Conservation (phyloP, 2,113 vertebrate genomes). For the Epinephelus fuscoguttatus region DNA sequence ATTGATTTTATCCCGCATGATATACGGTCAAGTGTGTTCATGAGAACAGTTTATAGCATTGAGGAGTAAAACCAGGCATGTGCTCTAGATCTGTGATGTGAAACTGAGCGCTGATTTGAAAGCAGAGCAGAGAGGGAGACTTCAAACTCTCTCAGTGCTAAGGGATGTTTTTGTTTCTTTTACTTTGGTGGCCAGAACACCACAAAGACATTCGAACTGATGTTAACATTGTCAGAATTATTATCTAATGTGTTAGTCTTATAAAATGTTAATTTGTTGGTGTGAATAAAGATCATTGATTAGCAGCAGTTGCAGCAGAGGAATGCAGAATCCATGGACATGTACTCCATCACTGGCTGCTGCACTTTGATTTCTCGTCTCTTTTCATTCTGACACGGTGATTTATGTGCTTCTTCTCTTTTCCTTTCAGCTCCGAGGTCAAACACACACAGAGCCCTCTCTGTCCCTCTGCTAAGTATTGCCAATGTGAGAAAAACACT, state of each 20-base stretch:
- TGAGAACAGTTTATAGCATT: constrained; percentile 7
- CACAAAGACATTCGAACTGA: neutral
- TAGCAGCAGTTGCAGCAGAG: constrained; percentile 20
- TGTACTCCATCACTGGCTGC: constrained; percentile 1
- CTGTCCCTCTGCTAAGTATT: constrained; percentile 55
- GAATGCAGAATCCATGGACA: constrained; percentile 32
- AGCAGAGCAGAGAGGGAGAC: neutral
- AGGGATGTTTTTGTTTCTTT: neutral
- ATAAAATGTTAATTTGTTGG: constrained; percentile 2
- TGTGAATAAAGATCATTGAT: constrained; percentile 15
- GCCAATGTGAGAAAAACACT: constrained; percentile 64
- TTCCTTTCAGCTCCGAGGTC: constrained; percentile 50
- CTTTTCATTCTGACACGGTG: constrained; percentile 19
- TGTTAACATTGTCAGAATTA: neutral
- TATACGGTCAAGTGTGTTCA: constrained; percentile 31
- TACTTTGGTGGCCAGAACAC: neutral
- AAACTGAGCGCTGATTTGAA: constrained; percentile 32
- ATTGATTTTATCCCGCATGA: constrained; percentile 50
- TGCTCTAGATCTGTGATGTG: constrained; percentile 53
- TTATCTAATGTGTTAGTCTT: neutral
- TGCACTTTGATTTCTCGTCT: constrained; percentile 16
- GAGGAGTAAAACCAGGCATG: constrained; percentile 27
- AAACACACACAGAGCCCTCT: constrained; percentile 59
- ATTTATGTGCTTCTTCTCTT: constrained; percentile 62
- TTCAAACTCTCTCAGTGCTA: constrained; percentile 8